Evolutionary conservation across 2,888 invertebrate species (phyloP), one percentile per base, ranked within the genome.

Genomic region (Eristalis tenax): DNA sequence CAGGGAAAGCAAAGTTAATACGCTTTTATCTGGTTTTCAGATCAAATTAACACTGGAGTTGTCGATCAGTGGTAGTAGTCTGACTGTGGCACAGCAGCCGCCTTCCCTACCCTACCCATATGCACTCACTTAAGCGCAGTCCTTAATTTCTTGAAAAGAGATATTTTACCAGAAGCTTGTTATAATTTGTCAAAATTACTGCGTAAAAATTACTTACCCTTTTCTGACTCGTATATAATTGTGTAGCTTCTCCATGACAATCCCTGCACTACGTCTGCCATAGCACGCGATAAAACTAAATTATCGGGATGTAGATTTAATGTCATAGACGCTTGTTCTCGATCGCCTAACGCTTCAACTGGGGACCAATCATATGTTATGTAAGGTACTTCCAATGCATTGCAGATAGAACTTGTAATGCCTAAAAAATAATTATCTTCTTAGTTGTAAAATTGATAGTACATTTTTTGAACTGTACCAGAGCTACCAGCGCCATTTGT

Each of bases 181-280:
- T 26, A 5, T 32, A 32, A 32, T 1, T 32, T 1, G 10, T 32
- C 32, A 32, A 10, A 32, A 10, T 38, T 15, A 43, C 6, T 15
- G 1, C 23, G 23, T 23, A 59, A 59, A 23, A 4, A 26, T 18
- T 2, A 28, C 23, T 82, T 90, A 95, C 96, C 97, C 90, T 96
- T 96, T 91, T 96, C 96, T 90, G 96, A 95, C 93, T 98, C 97
- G 92, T 97, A 98, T 73, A 98, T 94, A 61, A 97, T 95, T 1
- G 97, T 96, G 90, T 96, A 97, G 89, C 94, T 95, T 89, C 95
- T 95, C 98, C 98, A 98, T 89, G 95, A 95, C 92, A 96, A 96
- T 86, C 95, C 95, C 89, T 95, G 95, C 4, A 98, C 94, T 61
- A 97, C 93, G 91, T 95, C 95, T 2, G 96, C 95, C 90, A 96